phyloP scores from a whole-genome alignment of 2,797 vertebrate genomes.

The Hydrocynus forskahlii region DNA sequence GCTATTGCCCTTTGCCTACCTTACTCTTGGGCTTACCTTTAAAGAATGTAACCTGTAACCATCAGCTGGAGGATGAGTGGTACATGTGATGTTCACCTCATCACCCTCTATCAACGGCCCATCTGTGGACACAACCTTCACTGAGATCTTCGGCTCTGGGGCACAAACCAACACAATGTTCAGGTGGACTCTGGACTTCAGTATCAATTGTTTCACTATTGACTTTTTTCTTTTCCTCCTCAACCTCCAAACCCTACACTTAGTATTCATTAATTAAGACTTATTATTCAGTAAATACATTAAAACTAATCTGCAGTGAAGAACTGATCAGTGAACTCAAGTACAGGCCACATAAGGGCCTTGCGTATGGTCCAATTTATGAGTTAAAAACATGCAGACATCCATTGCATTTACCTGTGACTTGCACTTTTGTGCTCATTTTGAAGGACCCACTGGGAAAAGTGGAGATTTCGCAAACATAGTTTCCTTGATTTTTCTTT shows the following conservation, averaged over 20 bases:
- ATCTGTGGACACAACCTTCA: conserved; percentile 14
- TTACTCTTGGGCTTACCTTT: conserved; percentile 39
- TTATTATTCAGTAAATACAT: too few relatives aligned
- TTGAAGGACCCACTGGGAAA: conserved; percentile 60
- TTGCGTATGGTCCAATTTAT: background rate
- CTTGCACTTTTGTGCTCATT: conserved; percentile 48
- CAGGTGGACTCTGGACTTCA: too few relatives aligned
- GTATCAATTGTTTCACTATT: too few relatives aligned
- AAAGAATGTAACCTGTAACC: conserved; percentile 37
- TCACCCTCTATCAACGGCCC: conserved; percentile 52
- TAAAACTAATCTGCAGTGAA: too few relatives aligned
- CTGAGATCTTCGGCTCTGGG: conserved; percentile 34
- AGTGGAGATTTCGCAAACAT: conserved; percentile 60
- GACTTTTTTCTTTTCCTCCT: too few relatives aligned
- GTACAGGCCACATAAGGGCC: too few relatives aligned
- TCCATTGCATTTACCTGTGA: conserved; percentile 65
- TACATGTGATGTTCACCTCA: conserved; percentile 52
- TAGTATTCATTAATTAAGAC: too few relatives aligned
- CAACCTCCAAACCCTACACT: too few relatives aligned
- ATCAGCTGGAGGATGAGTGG: conserved; percentile 37
- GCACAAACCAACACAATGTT: background rate
- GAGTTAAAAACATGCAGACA: background rate
- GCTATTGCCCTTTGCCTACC: background rate
- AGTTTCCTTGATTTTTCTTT: conserved; percentile 60
- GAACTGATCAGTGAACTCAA: too few relatives aligned